phyloP scores from a whole-genome alignment of 2,797 vertebrate genomes.

The Lutjanus argentimaculatus region DNA sequence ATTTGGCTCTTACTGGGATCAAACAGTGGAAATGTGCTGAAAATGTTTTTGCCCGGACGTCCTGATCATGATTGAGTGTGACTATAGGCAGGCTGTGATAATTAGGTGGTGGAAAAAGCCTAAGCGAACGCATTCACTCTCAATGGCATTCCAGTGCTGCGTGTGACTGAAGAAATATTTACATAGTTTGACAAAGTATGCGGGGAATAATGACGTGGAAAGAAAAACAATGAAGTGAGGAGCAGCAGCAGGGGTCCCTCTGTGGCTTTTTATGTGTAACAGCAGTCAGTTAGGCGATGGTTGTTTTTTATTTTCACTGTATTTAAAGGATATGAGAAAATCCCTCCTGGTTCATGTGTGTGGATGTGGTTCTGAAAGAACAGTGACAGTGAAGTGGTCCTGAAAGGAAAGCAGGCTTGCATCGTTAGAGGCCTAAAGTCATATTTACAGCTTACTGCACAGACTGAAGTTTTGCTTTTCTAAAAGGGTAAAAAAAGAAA shows the following conservation, averaged over 20 bases:
- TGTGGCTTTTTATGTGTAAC: conserved; percentile 3
- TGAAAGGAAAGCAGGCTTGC: conserved; percentile 65
- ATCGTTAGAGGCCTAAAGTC: not conserved
- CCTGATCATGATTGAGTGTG: conserved; percentile 56
- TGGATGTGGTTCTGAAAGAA: conserved; percentile 37
- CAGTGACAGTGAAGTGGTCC: conserved; percentile 43
- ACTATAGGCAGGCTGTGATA: conserved; percentile 53
- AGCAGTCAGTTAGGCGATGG: not conserved
- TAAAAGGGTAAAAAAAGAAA: not conserved
- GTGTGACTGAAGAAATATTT: conserved; percentile 71
- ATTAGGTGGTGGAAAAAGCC: conserved; percentile 47
- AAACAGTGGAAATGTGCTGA: conserved; percentile 44
- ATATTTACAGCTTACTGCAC: not conserved
- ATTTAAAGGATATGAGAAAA: not conserved
- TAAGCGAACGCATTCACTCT: not conserved
- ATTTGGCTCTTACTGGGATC: conserved; percentile 60
- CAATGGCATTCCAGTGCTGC: conserved; percentile 66
- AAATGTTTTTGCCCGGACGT: conserved; percentile 44
- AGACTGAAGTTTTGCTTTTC: not conserved
- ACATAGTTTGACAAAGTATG: conserved; percentile 69
- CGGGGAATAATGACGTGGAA: conserved; percentile 56
- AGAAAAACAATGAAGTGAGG: conserved; percentile 56
- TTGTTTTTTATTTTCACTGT: not conserved
- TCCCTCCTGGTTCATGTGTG: not conserved
- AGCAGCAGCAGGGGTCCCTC: conserved; percentile 14